Evolutionary conservation across 2,797 vertebrate genomes (phyloP), one percentile per base, ranked within the genome.

Genomic region (Gambusia yucatana): DNA sequence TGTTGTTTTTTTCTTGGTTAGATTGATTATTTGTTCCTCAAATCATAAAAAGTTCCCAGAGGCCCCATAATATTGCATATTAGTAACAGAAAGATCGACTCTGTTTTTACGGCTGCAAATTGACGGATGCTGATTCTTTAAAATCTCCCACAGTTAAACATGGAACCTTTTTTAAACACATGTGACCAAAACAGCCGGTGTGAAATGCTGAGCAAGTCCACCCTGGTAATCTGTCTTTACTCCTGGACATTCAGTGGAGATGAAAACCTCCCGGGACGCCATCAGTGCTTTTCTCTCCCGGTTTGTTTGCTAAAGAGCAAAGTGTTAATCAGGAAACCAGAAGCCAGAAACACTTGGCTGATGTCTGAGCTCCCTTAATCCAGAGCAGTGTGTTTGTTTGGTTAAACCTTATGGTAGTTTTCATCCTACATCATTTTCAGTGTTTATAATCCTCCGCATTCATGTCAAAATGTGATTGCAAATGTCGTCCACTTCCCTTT

Each of bases 251-350:
- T 41, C 36, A 25, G 20, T 41, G 17, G 36, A 43, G 5, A 25
- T 67, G 20, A 43, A 67, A 43, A 22, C 48, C 20, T 7, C 20
- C 46, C 46, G 1, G 46, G 28, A 59, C 59, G 17, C 28, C 1
- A 63, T 33, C 28, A 7, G 28, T 2, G 30, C 30, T 63, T 28
- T 33, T 28, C 16, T 63, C 5, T 30, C 16, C 74, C 30, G 11
- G 30, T 11, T 22, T 77, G 55, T 75, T 76, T 82, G 81, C 77
- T 75, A 33, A 65, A 74, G 79, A 85, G 80, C 87, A 50, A 74
- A 78, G 79, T 88, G 73, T 72, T 14, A 80, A 63, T 43, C 52
- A 36, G 74, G n/a, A 39, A 77, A 46, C 61, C 17, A 14, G 79
- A 4, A 72, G 77, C 80, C 13, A 74, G 83, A 84, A 83, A 80